Conservation (phyloP, 2,888 invertebrate genomes). For the Clostera curtula region DNA sequence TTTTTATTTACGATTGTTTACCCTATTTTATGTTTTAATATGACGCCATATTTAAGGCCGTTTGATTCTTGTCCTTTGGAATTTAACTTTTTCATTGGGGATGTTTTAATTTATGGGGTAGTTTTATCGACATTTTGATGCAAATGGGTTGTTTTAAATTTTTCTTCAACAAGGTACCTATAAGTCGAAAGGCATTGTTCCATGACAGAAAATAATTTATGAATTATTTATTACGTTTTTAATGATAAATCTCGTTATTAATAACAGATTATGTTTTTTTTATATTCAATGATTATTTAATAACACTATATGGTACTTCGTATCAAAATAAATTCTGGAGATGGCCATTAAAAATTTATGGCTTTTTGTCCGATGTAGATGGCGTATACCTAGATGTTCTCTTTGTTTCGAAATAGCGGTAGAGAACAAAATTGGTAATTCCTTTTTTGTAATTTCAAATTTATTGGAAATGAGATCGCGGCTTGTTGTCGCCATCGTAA, state of each 20-base stretch:
- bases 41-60: slow-evolving; percentile 55
- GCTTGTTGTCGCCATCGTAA: slow-evolving; percentile 17
- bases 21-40: slow-evolving; percentile 73
- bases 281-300: too few species aligned
- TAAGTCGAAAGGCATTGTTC: slow-evolving; percentile 8
- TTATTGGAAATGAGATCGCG: slow-evolving; percentile 17
- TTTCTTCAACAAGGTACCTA: slow-evolving; percentile 15
- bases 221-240: slow-evolving; percentile 13
- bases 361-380: too few species aligned
- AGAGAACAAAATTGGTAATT: neutral
- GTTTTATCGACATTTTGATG: slow-evolving; percentile 46
- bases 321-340: too few species aligned
- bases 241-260: slow-evolving; percentile 12
- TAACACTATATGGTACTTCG: too few species aligned
- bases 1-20: slow-evolving; percentile 75
- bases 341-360: too few species aligned
- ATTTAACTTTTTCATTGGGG: slow-evolving; percentile 41
- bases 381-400: too few species aligned
- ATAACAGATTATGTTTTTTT: too few species aligned
- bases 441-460: neutral
- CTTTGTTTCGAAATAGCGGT: neutral
- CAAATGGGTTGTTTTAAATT: slow-evolving; percentile 30
- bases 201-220: slow-evolving; percentile 14
- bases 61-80: slow-evolving; percentile 46
- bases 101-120: slow-evolving; percentile 51